Base-by-base conservation (phyloP, 2,888 invertebrate species). In the Himalopsyche japonica region DNA sequence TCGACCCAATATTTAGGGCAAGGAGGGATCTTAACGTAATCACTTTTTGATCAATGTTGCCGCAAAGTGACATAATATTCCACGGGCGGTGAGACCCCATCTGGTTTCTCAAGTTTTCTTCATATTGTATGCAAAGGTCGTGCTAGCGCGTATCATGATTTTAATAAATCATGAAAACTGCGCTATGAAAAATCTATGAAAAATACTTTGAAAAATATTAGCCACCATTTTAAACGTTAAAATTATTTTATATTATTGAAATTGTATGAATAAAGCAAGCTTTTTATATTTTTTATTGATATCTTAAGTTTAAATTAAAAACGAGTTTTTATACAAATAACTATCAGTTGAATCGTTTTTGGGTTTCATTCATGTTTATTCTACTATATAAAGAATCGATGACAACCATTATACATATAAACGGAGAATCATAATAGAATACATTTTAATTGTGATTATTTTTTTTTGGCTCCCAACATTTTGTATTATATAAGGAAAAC, bases 101-200 rank as follows among this genome's bases (percentile, higher is more conserved):
- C 70, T 70, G 70, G 24, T 70, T 27, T 15, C 24, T 1, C 27
- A 70, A 70, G 24, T 70, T 70, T 70, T 70, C 70, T 70, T 81
- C 32, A 81, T 81, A 81, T 64, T 43, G 57, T 64, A 83, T 83
- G 80, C 80, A 76, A 49, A 30, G 30, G 48, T 80, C 83, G 83
- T 83, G 27, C n/a, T 43, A 24, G 27, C 78, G 48, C n/a, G 80
- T 80, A 80, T 83, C 83, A 83, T 80, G 77, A 80, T 47, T 80
- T 43, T 32, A 80, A 83, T 83, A 83, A 83, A 83, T 83, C 83
- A 83, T 70, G 70, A 27, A 20, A 30, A 12, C 10, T 10, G 57
- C 57, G 57, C 70, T 27, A 70, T 70, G 70, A 70, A 70, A 70
- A 70, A 70, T 24, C 30, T 70, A 70, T 70, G 27, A 70, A 70